Conservation (phyloP, 2,888 invertebrate species). For the Capitulum mitella region DNA sequence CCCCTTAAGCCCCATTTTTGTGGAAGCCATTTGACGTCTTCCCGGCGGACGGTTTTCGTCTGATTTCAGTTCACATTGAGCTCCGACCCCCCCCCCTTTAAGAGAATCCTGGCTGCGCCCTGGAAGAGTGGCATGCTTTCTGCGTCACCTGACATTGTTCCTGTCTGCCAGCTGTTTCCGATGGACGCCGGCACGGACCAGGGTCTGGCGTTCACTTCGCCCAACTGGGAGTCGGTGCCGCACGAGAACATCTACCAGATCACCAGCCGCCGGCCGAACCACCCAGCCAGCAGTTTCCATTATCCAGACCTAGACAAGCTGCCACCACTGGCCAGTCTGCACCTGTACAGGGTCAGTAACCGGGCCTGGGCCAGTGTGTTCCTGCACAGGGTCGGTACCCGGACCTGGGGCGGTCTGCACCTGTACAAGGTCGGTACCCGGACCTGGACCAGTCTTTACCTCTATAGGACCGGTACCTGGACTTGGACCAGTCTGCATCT, state of each 20-base stretch:
- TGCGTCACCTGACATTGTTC: neutral
- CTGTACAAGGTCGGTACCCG: conserved; percentile 55
- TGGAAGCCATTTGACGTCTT: neutral
- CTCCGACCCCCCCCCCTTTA: too few relatives aligned
- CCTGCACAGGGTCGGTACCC: neutral
- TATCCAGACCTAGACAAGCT: conserved; percentile 80
- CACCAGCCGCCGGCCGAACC: conserved; percentile 78
- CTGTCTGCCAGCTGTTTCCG: conserved; percentile 63
- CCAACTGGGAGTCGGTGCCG: conserved; percentile 88
- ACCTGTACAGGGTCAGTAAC: conserved; percentile 72
- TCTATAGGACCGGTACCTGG: conserved; percentile 64
- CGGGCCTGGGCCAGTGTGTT: neutral
- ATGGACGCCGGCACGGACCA: conserved; percentile 91
- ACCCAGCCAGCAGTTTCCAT: conserved; percentile 90
- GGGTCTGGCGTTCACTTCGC: conserved; percentile 93
- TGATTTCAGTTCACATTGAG: too few relatives aligned
- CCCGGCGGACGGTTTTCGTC: neutral
- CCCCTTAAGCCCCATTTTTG: neutral
- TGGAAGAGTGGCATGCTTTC: neutral
- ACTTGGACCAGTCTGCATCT: too few relatives aligned
- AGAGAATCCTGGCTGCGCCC: too few relatives aligned
- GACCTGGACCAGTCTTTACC: conserved; percentile 77
- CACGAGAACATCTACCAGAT: conserved; percentile 81
- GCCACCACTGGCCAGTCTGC: conserved; percentile 83
- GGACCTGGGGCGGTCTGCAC: neutral